These are phyloP conservation scores for Leptinotarsa haldemani DNA, from an alignment of 2,888 invertebrate genomes.

Conservation along the genomic window DNA sequence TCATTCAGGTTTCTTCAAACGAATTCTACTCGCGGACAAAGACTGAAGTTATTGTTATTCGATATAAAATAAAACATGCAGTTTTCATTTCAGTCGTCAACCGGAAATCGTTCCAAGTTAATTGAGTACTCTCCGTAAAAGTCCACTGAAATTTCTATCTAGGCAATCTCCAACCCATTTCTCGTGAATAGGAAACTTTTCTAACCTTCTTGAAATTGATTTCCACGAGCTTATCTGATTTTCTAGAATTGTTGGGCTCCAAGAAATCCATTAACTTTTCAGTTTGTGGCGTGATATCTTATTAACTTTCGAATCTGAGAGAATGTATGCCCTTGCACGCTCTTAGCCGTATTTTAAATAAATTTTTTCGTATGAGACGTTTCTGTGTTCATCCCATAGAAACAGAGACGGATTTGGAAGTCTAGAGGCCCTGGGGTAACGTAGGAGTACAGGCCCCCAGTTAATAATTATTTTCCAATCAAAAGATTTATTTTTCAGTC, in stretches of 20 bases:
- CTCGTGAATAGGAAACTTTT: conserved; percentile 11
- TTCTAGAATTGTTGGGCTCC: conserved; percentile 5
- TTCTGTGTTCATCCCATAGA: not conserved
- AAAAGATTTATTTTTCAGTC: too few relatives aligned
- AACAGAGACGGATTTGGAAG: too few relatives aligned
- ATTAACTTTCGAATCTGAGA: not conserved
- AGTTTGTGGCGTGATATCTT: conserved; percentile 8
- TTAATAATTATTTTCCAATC: too few relatives aligned
- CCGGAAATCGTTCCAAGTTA: not conserved
- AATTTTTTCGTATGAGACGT: not conserved
- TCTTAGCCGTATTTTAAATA: not conserved
- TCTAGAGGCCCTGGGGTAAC: too few relatives aligned
- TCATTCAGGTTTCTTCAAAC: too few relatives aligned
- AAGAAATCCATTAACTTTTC: conserved; percentile 12
- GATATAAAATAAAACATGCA: too few relatives aligned
- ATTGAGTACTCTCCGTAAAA: not conserved
- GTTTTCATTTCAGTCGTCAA: not conserved
- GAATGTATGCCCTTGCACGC: not conserved
- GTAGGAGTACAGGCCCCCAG: too few relatives aligned
- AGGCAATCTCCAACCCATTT: not conserved
- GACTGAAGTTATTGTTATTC: too few relatives aligned
- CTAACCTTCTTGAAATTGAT: not conserved
- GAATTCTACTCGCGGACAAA: too few relatives aligned
- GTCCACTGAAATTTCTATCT: not conserved
- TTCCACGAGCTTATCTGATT: conserved; percentile 11